A percentile compares a stretch with the other conserved stretches of the same genome.
These are phyloP conservation scores for Gasterosteus aculeatus DNA, from an alignment of 2,113 vertebrate species.

Conservation along the genomic window DNA sequence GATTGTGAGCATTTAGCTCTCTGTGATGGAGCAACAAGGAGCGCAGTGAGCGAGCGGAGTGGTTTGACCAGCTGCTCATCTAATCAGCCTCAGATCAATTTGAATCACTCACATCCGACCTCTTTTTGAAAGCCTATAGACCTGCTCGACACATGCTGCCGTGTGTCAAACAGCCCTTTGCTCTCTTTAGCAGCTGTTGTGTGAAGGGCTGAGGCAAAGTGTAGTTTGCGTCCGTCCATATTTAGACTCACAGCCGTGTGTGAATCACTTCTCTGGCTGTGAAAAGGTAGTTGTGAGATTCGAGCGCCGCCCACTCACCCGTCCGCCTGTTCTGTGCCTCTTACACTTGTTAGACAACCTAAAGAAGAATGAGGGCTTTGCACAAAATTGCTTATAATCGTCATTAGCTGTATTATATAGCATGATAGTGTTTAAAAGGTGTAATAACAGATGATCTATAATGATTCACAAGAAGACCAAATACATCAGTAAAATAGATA, in stretches of 20 bases:
- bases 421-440: background rate
- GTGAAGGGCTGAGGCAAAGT: background rate
- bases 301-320: constrained; percentile 59
- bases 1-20: too few relatives aligned
- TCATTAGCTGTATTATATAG: background rate
- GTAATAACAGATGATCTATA: background rate
- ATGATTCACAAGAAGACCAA: background rate
- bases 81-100: constrained; percentile 17
- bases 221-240: background rate
- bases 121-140: constrained; percentile 1
- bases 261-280: constrained; percentile 59
- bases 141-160: background rate
- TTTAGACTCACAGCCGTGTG: constrained; percentile 36
- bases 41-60: too few relatives aligned
- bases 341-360: constrained; percentile 33
- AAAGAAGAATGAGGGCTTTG: background rate
- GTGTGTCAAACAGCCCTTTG: constrained; percentile 4
- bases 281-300: constrained; percentile 51
- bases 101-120: background rate
- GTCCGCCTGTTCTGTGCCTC: constrained; percentile 18
- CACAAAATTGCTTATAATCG: background rate
- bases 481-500: too few relatives aligned
- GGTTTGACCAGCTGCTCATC: background rate
- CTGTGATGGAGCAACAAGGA: too few relatives aligned
- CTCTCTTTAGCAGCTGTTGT: constrained; percentile 8